Percentiles rank a stretch among this genome's conserved stretches.
Conservation (phyloP, 2,797 vertebrate genomes). For the Muscicapa comitata region DNA sequence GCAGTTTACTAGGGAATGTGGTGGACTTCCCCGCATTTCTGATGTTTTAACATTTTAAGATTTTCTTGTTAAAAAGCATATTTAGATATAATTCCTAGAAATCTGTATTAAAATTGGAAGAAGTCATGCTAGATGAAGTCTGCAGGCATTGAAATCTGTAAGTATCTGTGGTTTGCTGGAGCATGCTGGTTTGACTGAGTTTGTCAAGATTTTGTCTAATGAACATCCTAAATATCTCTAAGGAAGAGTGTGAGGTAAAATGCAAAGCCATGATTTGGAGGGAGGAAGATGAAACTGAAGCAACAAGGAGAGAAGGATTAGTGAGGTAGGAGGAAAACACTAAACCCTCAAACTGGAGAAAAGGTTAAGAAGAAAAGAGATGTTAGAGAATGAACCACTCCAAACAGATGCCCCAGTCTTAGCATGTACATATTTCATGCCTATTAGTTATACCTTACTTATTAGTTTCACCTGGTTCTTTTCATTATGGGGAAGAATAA, state of each 20-base stretch:
- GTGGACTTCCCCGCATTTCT: neutral
- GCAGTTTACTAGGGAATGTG: neutral
- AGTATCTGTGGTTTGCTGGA: neutral
- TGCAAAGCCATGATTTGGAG: neutral
- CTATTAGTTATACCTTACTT: neutral
- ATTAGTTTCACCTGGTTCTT: neutral
- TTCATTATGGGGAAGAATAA: neutral
- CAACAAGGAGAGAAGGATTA: neutral
- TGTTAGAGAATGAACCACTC: neutral
- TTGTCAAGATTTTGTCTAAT: neutral
- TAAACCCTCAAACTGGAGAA: neutral
- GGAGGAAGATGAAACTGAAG: neutral
- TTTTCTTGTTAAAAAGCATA: neutral
- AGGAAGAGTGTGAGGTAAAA: neutral
- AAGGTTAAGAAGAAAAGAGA: neutral
- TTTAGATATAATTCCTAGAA: neutral
- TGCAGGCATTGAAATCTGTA: neutral
- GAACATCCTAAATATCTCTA: neutral
- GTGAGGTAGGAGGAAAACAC: neutral
- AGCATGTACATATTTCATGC: neutral
- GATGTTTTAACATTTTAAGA: neutral
- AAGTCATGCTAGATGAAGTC: neutral
- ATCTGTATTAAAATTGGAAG: neutral
- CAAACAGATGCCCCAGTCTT: neutral
- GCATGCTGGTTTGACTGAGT: neutral